Evolutionary conservation across 2,888 invertebrate genomes (phyloP).

Genomic region (Danaus chrysippus): DNA sequence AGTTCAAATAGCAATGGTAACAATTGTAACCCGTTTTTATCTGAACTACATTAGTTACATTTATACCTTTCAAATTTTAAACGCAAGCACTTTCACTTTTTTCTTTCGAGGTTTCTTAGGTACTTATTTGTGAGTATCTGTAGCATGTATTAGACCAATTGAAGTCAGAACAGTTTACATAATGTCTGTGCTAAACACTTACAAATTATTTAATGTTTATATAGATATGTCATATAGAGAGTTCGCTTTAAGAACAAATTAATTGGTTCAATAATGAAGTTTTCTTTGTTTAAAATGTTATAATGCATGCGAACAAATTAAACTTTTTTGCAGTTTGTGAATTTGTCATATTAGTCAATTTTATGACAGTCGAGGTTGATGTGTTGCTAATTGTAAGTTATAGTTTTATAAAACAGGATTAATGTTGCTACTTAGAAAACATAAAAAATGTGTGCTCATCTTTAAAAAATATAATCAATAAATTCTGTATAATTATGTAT

Average conservation of each 20-base stretch:
- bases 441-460: neutral
- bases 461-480: too few species aligned
- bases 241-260: slow-evolving; percentile 1
- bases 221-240: neutral
- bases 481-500: too few species aligned
- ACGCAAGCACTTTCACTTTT: slow-evolving; percentile 40
- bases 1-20: neutral
- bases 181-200: slow-evolving; percentile 22
- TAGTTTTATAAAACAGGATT: neutral
- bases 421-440: neutral
- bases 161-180: slow-evolving; percentile 29
- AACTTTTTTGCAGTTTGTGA: slow-evolving; percentile 4
- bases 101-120: slow-evolving; percentile 27
- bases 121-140: slow-evolving; percentile 17
- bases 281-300: neutral
- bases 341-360: slow-evolving; percentile 1
- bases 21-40: slow-evolving; percentile 8
- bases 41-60: slow-evolving; percentile 11
- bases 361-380: neutral
- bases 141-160: slow-evolving; percentile 23
- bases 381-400: neutral
- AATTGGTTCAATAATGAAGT: neutral
- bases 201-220: slow-evolving; percentile 16
- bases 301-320: slow-evolving; percentile 1
- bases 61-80: slow-evolving; percentile 8